Conservation (phyloP, 2,113 vertebrate species). For the Hippocampus comes region DNA sequence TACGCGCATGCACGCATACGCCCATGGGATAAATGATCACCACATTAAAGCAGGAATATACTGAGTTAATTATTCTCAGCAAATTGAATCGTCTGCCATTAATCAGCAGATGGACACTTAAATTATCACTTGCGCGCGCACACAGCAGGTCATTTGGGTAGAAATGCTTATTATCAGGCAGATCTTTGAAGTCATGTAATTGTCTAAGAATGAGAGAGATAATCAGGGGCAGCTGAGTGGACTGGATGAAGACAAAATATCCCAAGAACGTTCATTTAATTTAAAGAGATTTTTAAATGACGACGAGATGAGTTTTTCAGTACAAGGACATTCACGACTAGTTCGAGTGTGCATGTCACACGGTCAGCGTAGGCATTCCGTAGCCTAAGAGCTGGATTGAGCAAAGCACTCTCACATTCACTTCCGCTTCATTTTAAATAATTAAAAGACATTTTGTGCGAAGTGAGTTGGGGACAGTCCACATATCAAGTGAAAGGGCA, state of each 20-base stretch:
- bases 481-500: background rate
- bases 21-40: slow-evolving; percentile 51
- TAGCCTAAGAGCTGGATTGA: background rate
- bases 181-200: slow-evolving; percentile 47
- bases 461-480: background rate
- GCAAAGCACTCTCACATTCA: background rate
- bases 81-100: slow-evolving; percentile 66
- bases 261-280: background rate
- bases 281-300: slow-evolving; percentile 11
- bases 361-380: background rate
- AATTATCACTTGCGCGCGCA: slow-evolving; percentile 42
- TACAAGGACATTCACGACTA: background rate
- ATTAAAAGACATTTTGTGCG: background rate
- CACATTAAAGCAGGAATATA: slow-evolving; percentile 54
- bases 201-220: slow-evolving; percentile 37
- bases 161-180: slow-evolving; percentile 55
- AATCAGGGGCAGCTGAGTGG: slow-evolving; percentile 14
- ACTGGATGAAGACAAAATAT: slow-evolving; percentile 10
- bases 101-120: slow-evolving; percentile 60
- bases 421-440: background rate
- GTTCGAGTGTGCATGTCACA: background rate
- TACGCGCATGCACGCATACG: slow-evolving; percentile 18
- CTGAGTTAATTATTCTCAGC: slow-evolving; percentile 66
- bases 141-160: slow-evolving; percentile 41
- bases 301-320: slow-evolving; percentile 6